Conservation (phyloP, 2,888 invertebrate genomes). For the Calameuta filiformis region DNA sequence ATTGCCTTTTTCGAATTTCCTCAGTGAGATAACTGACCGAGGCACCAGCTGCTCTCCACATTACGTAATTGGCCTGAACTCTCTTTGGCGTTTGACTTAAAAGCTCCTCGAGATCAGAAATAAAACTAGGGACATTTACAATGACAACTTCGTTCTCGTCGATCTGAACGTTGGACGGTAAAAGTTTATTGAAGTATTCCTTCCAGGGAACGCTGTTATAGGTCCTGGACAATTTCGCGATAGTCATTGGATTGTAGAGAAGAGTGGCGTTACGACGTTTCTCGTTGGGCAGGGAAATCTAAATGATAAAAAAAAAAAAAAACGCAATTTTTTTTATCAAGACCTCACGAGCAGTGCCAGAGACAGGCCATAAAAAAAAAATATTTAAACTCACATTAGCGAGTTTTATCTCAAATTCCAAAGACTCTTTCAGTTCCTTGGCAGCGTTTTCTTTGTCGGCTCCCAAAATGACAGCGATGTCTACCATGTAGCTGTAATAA, state of each 20-base stretch:
- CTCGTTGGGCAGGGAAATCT: conserved; percentile 75
- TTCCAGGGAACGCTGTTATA: conserved; percentile 85
- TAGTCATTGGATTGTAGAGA: conserved; percentile 91
- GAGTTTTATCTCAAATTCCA: conserved; percentile 89
- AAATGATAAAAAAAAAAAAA: background rate
- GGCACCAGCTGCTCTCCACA: conserved; percentile 90
- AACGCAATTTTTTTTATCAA: background rate
- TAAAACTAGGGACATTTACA: conserved; percentile 86
- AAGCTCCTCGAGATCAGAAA: conserved; percentile 76
- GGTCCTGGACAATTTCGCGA: conserved; percentile 79
- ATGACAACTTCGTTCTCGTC: conserved; percentile 81
- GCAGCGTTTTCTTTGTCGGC: conserved; percentile 78
- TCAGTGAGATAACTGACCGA: conserved; percentile 86
- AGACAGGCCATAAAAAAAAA: background rate
- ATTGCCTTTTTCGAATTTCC: conserved; percentile 79
- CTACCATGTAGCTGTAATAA: conserved; percentile 89
- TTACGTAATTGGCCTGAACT: conserved; percentile 87
- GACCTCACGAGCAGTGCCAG: background rate
- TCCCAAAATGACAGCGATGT: conserved; percentile 86
- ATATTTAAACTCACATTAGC: conserved; percentile 81
- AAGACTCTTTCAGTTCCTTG: conserved; percentile 79
- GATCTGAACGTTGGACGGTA: conserved; percentile 75
- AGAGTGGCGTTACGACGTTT: conserved; percentile 90
- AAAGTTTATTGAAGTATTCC: conserved; percentile 84
- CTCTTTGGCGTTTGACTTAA: conserved; percentile 72